These are phyloP conservation scores for Falcunculus frontatus DNA, from an alignment of 2,113 vertebrate genomes.

Conservation along the genomic window DNA sequence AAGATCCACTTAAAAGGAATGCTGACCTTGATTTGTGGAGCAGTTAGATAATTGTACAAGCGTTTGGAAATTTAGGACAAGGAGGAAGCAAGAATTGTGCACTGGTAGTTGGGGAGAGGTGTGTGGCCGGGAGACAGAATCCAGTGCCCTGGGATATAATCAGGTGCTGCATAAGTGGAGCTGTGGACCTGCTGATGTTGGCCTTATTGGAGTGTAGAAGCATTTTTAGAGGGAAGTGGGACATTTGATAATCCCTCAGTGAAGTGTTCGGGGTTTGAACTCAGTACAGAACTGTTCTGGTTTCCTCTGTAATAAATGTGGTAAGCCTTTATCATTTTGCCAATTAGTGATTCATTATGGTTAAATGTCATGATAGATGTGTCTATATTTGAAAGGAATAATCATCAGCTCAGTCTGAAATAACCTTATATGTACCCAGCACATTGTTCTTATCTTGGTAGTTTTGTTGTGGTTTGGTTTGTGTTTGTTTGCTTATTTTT, in stretches of 20 bases:
- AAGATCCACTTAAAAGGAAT: background rate
- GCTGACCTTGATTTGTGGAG: background rate
- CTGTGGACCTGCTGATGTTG: background rate
- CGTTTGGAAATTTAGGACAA: background rate
- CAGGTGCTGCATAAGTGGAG: background rate
- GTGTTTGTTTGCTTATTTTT: background rate
- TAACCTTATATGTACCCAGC: background rate
- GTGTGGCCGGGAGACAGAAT: background rate
- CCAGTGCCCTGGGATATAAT: background rate
- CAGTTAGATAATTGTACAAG: background rate
- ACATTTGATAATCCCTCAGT: background rate
- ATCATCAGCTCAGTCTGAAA: background rate
- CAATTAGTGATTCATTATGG: background rate
- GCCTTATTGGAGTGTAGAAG: background rate
- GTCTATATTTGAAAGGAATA: background rate
- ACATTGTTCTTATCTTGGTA: background rate
- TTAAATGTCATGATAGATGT: background rate
- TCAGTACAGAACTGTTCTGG: background rate
- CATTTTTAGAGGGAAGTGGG: background rate
- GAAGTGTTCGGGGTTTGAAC: background rate
- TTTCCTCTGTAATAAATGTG: background rate
- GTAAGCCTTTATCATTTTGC: background rate
- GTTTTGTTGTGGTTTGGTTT: background rate
- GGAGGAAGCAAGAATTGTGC: background rate
- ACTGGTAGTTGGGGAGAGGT: background rate